Evolutionary conservation across 2,888 invertebrate genomes (phyloP).

Genomic region (Arrhopalites spinosus): DNA sequence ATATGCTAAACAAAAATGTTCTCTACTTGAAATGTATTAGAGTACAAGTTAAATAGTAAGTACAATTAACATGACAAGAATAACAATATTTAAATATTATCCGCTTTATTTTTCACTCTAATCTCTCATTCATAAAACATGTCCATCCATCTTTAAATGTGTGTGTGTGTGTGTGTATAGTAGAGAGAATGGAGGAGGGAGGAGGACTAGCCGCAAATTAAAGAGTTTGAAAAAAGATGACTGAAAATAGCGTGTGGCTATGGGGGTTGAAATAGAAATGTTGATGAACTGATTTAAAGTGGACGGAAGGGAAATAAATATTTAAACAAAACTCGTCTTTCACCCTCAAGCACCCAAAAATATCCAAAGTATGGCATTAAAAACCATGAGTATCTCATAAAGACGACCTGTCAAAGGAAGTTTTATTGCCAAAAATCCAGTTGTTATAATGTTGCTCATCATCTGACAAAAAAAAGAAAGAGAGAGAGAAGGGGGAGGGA

Average conservation of each 20-base stretch:
- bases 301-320: not conserved
- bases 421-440: conserved; percentile 13
- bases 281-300: not conserved
- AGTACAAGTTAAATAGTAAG: too few relatives aligned
- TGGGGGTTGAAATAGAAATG: not conserved
- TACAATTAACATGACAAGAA: too few relatives aligned
- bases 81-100: too few relatives aligned
- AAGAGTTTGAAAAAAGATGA: not conserved
- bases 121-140: too few relatives aligned
- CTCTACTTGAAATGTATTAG: too few relatives aligned
- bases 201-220: too few relatives aligned
- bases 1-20: too few relatives aligned
- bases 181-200: too few relatives aligned
- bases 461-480: not conserved
- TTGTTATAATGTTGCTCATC: conserved; percentile 4
- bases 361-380: too few relatives aligned
- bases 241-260: not conserved
- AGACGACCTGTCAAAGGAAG: not conserved
- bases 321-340: conserved; percentile 14
- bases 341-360: conserved; percentile 13
- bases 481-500: not conserved
- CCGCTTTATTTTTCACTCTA: too few relatives aligned
- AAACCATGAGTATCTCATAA: not conserved
- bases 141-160: too few relatives aligned
- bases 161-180: too few relatives aligned